These are phyloP conservation scores for Menidia menidia DNA, from an alignment of 2,797 vertebrate species.

Conservation along the genomic window DNA sequence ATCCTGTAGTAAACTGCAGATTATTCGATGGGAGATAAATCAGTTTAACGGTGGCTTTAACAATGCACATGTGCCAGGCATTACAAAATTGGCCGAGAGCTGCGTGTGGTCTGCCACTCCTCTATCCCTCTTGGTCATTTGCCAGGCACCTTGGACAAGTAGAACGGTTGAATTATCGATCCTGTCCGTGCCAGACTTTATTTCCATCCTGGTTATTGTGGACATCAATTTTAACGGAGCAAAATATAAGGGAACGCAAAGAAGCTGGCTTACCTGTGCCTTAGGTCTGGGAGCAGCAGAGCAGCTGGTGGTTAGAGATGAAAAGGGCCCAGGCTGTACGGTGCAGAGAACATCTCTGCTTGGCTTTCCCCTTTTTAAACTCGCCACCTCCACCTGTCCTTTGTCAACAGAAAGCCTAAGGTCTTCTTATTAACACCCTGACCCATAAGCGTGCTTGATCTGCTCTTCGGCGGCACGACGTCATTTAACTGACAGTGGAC, in stretches of 20 bases:
- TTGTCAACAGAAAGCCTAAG: slow-evolving; percentile 65
- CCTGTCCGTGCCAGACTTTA: slow-evolving; percentile 55
- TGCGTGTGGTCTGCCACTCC: slow-evolving; percentile 54
- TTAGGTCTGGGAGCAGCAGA: slow-evolving; percentile 53
- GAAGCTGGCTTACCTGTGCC: slow-evolving; percentile 68
- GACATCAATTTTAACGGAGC: slow-evolving; percentile 56
- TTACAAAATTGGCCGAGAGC: slow-evolving; percentile 67
- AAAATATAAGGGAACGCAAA: slow-evolving; percentile 57
- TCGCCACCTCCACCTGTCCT: slow-evolving; percentile 55
- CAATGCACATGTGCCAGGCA: slow-evolving; percentile 75
- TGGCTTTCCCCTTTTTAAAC: slow-evolving; percentile 66
- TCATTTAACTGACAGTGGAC: slow-evolving; percentile 53
- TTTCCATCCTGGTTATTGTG: slow-evolving; percentile 63
- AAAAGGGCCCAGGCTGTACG: slow-evolving; percentile 55
- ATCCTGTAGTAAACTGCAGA: slow-evolving; percentile 62
- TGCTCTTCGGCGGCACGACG: slow-evolving; percentile 66
- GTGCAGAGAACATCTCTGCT: slow-evolving; percentile 71
- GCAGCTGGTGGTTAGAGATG: slow-evolving; percentile 58
- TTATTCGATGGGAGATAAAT: slow-evolving; percentile 77
- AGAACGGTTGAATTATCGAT: slow-evolving; percentile 67
- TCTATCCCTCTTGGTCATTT: slow-evolving; percentile 61
- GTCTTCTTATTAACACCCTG: slow-evolving; percentile 68
- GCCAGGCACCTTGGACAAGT: slow-evolving; percentile 69
- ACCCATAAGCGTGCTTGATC: slow-evolving; percentile 69
- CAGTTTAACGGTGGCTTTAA: slow-evolving; percentile 77